Percentiles rank a stretch among this genome's conserved stretches.
Conservation (phyloP, 2,113 vertebrate species). For the Sterna hirundo region DNA sequence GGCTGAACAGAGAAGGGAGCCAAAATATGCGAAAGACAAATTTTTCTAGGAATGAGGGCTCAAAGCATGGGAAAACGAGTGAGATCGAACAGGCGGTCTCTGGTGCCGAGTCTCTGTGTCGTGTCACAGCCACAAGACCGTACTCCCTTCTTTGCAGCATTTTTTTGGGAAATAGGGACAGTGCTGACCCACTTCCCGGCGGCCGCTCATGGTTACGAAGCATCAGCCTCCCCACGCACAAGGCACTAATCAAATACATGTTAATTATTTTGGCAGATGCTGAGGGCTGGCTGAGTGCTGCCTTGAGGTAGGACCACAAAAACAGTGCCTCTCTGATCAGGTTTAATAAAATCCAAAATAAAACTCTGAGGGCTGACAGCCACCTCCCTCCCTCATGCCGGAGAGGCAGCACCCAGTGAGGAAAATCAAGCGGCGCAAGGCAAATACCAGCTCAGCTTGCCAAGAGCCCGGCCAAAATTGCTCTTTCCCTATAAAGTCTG, state of each 20-base stretch:
- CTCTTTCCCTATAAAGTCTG: neutral
- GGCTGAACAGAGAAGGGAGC: neutral
- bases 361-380: neutral
- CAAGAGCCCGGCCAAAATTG: neutral
- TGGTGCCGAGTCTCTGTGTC: neutral
- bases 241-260: neutral
- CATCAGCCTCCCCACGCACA: neutral
- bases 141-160: neutral
- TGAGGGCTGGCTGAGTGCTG: neutral
- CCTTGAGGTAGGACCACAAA: neutral
- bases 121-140: neutral
- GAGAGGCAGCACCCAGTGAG: neutral
- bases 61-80: neutral
- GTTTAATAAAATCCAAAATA: slow-evolving; percentile 15
- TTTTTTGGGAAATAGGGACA: neutral
- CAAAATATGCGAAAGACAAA: neutral
- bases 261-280: slow-evolving; percentile 28
- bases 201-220: neutral
- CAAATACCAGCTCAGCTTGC: neutral
- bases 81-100: neutral
- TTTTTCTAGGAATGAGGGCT: neutral
- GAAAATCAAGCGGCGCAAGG: neutral
- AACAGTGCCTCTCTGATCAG: rapidly evolving
- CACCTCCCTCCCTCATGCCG: neutral
- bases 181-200: neutral